Evolutionary conservation across 2,888 invertebrate genomes (phyloP).

Genomic region (Sipha maydis): DNA sequence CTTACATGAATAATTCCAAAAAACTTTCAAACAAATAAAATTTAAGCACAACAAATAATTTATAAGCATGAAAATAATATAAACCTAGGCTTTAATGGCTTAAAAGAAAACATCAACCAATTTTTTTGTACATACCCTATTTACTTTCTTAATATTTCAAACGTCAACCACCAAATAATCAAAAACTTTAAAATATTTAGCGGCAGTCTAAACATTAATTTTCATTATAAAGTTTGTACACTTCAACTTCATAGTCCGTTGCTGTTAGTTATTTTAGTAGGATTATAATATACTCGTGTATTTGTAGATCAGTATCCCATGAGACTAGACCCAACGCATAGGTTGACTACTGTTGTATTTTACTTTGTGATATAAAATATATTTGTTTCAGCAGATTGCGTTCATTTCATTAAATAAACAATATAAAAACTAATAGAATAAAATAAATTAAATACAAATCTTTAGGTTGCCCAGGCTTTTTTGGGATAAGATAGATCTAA

Average conservation of each 20-base stretch:
- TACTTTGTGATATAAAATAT: not conserved
- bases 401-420: slow-evolving; percentile 15
- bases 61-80: not conserved
- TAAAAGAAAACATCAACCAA: not conserved
- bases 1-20: not conserved
- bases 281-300: slow-evolving; percentile 9
- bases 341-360: slow-evolving; percentile 1
- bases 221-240: slow-evolving; percentile 12
- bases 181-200: slow-evolving; percentile 25
- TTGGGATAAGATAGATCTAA: not conserved
- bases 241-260: not conserved
- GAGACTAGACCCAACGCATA: not conserved
- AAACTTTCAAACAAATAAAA: not conserved
- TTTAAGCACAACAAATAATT: not conserved
- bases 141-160: slow-evolving; percentile 14
- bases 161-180: not conserved
- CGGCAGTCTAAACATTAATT: slow-evolving; percentile 21
- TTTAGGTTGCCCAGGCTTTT: not conserved
- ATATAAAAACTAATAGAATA: slow-evolving; percentile 35
- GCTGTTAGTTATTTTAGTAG: slow-evolving; percentile 18
- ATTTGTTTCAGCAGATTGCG: slow-evolving; percentile 17
- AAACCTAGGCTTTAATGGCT: not conserved
- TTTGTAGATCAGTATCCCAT: not conserved
- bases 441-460: slow-evolving; percentile 36
- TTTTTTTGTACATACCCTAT: not conserved